Conservation (phyloP, 2,888 invertebrate genomes). For the Agrilus mali region DNA sequence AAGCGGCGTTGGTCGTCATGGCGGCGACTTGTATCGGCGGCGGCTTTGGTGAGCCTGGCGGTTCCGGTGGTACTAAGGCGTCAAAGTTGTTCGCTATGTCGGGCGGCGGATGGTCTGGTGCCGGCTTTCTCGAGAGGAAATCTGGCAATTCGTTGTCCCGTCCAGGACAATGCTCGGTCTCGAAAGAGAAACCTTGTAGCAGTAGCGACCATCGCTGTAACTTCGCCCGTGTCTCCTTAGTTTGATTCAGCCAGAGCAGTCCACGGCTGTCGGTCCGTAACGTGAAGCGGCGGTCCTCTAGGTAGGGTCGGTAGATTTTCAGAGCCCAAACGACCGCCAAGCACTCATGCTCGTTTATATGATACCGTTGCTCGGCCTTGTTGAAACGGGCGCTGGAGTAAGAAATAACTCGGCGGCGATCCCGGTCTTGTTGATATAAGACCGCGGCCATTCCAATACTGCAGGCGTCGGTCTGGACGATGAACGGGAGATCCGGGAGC, state of each 20-base stretch:
- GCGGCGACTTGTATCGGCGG: no score
- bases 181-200: no score
- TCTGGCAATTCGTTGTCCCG: no score
- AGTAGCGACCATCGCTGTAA: conserved; percentile 10
- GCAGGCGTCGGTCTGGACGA: conserved; percentile 15
- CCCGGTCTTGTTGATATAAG: conserved; percentile 10
- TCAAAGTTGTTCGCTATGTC: no score
- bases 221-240: no score
- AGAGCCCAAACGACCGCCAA: no score
- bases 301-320: conserved; percentile 12
- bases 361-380: conserved; percentile 8
- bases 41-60: no score
- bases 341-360: conserved; percentile 17
- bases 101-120: no score
- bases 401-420: conserved; percentile 7
- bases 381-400: conserved; percentile 12
- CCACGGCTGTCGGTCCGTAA: conserved; percentile 13
- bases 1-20: no score
- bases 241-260: conserved; percentile 13
- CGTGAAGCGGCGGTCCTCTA: conserved; percentile 13
- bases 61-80: no score
- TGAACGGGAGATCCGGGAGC: conserved; percentile 6
- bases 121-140: no score
- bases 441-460: conserved; percentile 14
- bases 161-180: no score